A percentile compares a stretch with the other conserved stretches of the same genome.
phyloP scores from a whole-genome alignment of 2,888 invertebrate genomes.

The Ophraella communa region DNA sequence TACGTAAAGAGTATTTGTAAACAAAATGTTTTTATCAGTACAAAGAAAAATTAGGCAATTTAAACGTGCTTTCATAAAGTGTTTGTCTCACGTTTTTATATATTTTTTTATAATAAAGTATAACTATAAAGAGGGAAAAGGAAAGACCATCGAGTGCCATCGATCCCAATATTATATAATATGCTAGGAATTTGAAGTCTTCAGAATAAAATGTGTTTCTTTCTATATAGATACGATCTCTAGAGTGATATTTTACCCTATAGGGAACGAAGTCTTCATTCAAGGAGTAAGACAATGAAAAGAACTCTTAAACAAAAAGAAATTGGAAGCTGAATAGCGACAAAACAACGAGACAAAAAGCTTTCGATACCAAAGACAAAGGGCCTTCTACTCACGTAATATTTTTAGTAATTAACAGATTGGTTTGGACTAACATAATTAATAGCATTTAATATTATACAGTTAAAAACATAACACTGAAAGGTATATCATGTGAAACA shows the following conservation, averaged over 20 bases:
- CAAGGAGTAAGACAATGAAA: slow-evolving; percentile 15
- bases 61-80: not conserved
- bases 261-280: slow-evolving; percentile 13
- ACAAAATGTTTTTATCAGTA: too few relatives aligned
- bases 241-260: slow-evolving; percentile 15
- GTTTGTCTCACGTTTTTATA: not conserved
- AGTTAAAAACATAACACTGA: not conserved
- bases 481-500: not conserved
- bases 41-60: not conserved
- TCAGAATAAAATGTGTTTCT: slow-evolving; percentile 11
- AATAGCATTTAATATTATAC: not conserved
- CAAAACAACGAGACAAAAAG: slow-evolving; percentile 3
- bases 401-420: not conserved
- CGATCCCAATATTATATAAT: slow-evolving; percentile 8
- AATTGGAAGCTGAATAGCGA: slow-evolving; percentile 10
- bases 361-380: not conserved
- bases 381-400: not conserved
- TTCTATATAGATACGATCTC: slow-evolving; percentile 15
- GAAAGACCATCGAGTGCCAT: not conserved
- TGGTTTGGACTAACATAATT: not conserved
- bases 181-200: slow-evolving; percentile 1
- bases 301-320: slow-evolving; percentile 11
- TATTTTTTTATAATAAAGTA: not conserved
- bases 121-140: not conserved
- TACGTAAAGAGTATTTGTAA: too few relatives aligned